A percentile compares a stretch with the other conserved stretches of the same genome.
Evolutionary conservation across 2,113 vertebrate species (phyloP).

Genomic region (Heterotilapia buettikoferi): DNA sequence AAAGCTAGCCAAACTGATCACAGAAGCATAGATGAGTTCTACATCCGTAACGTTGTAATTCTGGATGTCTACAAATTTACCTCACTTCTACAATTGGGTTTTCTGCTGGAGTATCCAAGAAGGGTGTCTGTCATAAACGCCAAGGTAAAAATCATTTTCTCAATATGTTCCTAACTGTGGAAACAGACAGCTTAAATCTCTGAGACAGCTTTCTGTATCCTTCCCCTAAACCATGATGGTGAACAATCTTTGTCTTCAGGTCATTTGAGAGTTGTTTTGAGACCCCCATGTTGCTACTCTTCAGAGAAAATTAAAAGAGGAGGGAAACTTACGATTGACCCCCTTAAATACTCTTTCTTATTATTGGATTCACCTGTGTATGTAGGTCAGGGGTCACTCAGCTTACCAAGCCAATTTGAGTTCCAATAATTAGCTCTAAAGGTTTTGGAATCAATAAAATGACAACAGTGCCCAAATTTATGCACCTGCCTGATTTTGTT

Average conservation of each 20-base stretch:
- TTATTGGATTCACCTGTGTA: no score
- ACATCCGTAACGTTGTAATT: neutral
- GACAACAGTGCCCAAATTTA: no score
- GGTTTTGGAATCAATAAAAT: no score
- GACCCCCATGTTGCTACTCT: neutral
- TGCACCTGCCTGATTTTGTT: no score
- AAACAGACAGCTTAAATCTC: neutral
- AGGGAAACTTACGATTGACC: neutral
- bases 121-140: slow-evolving; percentile 36
- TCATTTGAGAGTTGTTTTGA: neutral
- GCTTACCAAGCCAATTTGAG: no score
- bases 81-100: neutral
- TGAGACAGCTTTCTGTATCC: fast-evolving
- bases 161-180: neutral
- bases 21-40: slow-evolving; percentile 8
- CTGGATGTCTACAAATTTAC: slow-evolving; percentile 26
- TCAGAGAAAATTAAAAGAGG: neutral
- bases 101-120: slow-evolving; percentile 37
- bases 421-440: no score
- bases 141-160: neutral
- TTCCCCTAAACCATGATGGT: neutral
- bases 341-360: no score
- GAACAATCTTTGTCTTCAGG: fast-evolving
- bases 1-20: neutral
- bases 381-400: no score